Conservation (phyloP, 2,797 vertebrate genomes). For the Pangasius sanitwongsei region DNA sequence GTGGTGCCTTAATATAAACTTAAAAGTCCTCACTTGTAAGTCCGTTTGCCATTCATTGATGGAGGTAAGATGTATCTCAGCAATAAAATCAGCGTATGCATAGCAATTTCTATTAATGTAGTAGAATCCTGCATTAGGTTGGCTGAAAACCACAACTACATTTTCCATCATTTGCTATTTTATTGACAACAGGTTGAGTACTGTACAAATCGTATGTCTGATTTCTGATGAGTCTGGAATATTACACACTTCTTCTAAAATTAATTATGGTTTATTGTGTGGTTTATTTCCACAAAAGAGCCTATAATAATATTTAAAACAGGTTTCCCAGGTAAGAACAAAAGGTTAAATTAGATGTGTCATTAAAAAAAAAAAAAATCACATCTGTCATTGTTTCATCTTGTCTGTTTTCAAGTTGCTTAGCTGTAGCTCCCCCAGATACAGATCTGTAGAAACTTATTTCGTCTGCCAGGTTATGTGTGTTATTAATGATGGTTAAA, state of each 20-base stretch:
- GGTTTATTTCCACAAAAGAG: not conserved
- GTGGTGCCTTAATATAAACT: conserved; percentile 61
- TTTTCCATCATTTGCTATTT: conserved; percentile 32
- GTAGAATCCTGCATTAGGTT: not conserved
- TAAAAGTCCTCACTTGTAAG: conserved; percentile 47
- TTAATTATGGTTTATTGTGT: not conserved
- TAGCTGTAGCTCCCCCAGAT: not conserved
- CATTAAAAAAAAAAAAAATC: not conserved
- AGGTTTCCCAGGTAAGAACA: not conserved
- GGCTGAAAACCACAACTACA: conserved; percentile 40
- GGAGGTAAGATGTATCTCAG: conserved; percentile 57
- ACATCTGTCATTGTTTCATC: not conserved
- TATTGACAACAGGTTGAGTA: not conserved
- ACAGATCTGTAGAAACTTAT: not conserved
- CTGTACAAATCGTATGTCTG: not conserved
- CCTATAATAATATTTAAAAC: not conserved
- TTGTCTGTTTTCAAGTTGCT: not conserved
- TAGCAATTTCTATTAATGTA: conserved; percentile 60
- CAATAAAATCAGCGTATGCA: conserved; percentile 67
- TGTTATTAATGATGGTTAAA: conserved; percentile 10
- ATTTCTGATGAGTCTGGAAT: not conserved
- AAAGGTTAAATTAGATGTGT: not conserved
- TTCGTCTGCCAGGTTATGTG: not conserved
- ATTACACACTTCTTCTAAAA: not conserved
- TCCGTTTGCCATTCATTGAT: conserved; percentile 27